phyloP scores from a whole-genome alignment of 2,113 vertebrate species.

The Antechinus stuartii region DNA sequence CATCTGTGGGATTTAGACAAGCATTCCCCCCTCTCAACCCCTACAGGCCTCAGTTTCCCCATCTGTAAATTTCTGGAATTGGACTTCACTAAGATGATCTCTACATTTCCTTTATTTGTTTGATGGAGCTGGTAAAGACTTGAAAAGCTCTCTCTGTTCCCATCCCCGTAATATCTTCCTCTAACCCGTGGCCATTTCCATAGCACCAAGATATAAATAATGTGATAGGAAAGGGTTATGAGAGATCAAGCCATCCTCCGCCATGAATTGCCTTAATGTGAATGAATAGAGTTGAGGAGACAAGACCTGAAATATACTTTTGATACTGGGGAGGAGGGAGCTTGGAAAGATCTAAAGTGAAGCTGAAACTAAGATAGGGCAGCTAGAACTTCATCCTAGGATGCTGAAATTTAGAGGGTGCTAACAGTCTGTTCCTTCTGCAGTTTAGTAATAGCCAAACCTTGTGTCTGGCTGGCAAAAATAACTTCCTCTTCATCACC shows the following conservation, averaged over 20 bases:
- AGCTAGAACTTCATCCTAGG: not conserved
- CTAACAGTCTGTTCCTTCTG: not conserved
- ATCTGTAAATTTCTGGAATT: not conserved
- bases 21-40: not conserved
- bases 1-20: not conserved
- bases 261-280: not conserved
- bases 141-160: not conserved
- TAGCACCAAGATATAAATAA: not conserved
- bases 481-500: not conserved
- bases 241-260: not conserved
- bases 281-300: not conserved
- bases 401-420: not conserved
- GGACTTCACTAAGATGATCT: not conserved
- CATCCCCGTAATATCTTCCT: not conserved
- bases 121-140: not conserved
- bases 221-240: not conserved
- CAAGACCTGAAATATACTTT: not conserved
- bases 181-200: not conserved
- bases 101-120: not conserved
- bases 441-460: not conserved
- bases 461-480: not conserved
- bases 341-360: not conserved
- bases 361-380: not conserved
- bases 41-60: not conserved
- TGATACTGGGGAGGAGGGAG: not conserved